Evolutionary conservation across 2,888 invertebrate species (phyloP).

Genomic region (Xestobium rufovillosum): DNA sequence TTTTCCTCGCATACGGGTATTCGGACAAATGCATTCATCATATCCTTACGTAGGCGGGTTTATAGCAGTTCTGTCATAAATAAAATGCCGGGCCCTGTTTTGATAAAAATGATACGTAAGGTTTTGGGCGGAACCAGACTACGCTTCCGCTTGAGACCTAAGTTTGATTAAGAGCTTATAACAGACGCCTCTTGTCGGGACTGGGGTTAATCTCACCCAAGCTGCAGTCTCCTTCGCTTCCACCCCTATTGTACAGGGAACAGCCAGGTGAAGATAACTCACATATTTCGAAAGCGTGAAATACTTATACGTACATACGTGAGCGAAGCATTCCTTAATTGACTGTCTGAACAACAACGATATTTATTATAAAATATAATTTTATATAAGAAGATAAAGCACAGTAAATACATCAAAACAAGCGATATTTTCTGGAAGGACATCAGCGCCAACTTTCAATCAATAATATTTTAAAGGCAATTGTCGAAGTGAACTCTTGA

Average conservation of each 20-base stretch:
- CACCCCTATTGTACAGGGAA: not conserved
- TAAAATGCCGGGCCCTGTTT: not conserved
- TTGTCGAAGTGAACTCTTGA: too few relatives aligned
- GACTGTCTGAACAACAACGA: too few relatives aligned
- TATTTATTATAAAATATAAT: too few relatives aligned
- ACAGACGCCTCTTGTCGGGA: slow-evolving; percentile 21
- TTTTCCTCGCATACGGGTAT: too few relatives aligned
- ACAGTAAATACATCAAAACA: too few relatives aligned
- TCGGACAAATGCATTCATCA: too few relatives aligned
- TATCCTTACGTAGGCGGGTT: too few relatives aligned
- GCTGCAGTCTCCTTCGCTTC: not conserved
- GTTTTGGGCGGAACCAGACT: slow-evolving; percentile 3
- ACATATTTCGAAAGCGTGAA: slow-evolving; percentile 3
- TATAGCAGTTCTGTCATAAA: slow-evolving; percentile 1
- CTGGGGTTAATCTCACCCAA: slow-evolving; percentile 17
- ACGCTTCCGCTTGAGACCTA: slow-evolving; percentile 14
- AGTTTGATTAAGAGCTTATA: slow-evolving; percentile 24
- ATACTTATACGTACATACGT: slow-evolving; percentile 9
- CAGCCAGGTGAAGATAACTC: slow-evolving; percentile 3
- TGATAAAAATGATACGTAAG: slow-evolving; percentile 2
- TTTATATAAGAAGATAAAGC: too few relatives aligned
- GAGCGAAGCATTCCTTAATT: too few relatives aligned
- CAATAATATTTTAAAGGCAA: too few relatives aligned
- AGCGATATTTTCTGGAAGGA: too few relatives aligned
- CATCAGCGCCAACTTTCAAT: too few relatives aligned